Conservation (phyloP, 1,140 invertebrate genomes). For the Heliconius himera region DNA sequence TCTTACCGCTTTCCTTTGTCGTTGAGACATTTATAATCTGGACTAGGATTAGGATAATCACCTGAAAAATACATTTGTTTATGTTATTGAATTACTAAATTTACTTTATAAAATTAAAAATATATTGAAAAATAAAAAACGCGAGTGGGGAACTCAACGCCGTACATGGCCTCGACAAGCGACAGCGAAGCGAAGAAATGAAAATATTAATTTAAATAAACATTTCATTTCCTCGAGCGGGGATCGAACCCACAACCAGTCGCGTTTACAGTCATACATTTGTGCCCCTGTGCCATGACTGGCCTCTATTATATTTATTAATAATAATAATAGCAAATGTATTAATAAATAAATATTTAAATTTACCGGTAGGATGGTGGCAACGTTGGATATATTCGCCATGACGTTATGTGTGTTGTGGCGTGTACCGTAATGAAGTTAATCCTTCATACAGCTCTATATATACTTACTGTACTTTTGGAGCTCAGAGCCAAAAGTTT, state of each 20-base stretch:
- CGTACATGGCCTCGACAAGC: no score
- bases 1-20: not conserved
- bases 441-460: not conserved
- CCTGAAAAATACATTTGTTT: not conserved
- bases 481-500: not conserved
- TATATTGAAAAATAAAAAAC: no score
- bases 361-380: not conserved
- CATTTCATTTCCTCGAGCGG: no score
- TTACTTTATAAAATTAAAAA: no score
- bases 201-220: no score
- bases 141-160: no score
- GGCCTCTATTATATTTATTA: not conserved
- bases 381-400: not conserved
- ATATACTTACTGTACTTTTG: not conserved
- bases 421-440: not conserved
- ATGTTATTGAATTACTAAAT: not conserved
- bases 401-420: not conserved
- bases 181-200: no score
- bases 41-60: not conserved
- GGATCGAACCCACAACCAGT: no score
- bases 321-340: not conserved
- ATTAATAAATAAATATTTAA: not conserved
- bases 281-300: no score
- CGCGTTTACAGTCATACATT: no score
- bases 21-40: not conserved